A percentile compares a stretch with the other conserved stretches of the same genome.
phyloP scores from a whole-genome alignment of 2,888 invertebrate species.

The Tribolium freemani region DNA sequence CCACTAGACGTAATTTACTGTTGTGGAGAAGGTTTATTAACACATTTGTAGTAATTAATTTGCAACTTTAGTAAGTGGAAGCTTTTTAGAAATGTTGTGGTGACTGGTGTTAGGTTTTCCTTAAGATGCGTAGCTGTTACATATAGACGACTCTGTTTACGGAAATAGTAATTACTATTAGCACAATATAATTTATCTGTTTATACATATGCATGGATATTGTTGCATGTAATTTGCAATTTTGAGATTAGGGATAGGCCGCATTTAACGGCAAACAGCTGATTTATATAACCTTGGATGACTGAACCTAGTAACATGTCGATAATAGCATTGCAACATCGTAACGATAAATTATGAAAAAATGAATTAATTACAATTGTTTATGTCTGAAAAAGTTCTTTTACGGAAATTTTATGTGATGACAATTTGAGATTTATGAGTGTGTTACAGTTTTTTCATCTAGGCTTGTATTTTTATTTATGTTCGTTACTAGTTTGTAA shows the following conservation, averaged over 20 bases:
- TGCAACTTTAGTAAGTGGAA: not conserved
- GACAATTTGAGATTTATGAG: not conserved
- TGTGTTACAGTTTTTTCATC: not conserved
- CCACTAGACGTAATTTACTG: not conserved
- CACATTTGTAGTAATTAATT: not conserved
- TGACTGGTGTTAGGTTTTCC: not conserved
- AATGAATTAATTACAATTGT: not conserved
- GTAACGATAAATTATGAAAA: constrained; percentile 26
- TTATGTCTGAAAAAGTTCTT: not conserved
- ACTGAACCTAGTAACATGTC: constrained; percentile 48
- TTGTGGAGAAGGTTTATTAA: not conserved
- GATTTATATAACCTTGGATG: constrained; percentile 58
- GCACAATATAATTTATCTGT: constrained; percentile 42
- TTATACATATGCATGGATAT: constrained; percentile 41
- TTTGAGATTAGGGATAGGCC: constrained; percentile 57
- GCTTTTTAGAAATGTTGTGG: not conserved
- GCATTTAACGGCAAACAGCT: constrained; percentile 57
- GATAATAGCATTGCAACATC: constrained; percentile 42
- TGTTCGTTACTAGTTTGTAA: constrained; percentile 43
- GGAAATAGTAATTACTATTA: constrained; percentile 41
- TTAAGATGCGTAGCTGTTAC: not conserved
- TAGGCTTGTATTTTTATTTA: constrained; percentile 25
- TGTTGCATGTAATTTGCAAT: constrained; percentile 55
- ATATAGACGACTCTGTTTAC: constrained; percentile 26
- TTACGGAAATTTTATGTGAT: constrained; percentile 9